These are phyloP conservation scores for Diogma glabrata DNA, from an alignment of 2,888 invertebrate genomes.

Conservation along the genomic window DNA sequence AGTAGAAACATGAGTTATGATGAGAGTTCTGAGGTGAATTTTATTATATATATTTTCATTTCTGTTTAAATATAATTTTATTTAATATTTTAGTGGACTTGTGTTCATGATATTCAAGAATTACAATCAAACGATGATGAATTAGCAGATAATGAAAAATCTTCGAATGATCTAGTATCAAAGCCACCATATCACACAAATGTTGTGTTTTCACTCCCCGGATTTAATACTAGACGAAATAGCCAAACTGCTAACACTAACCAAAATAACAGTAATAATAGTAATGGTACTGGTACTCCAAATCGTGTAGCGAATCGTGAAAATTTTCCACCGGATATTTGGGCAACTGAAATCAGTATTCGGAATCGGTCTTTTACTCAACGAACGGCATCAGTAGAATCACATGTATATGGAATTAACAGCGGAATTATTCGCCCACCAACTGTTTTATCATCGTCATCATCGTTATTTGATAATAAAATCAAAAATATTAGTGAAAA, in stretches of 20 bases:
- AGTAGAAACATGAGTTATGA: conserved; percentile 79
- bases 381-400: conserved; percentile 27
- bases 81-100: conserved; percentile 61
- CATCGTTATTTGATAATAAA: conserved; percentile 12
- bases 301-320: conserved; percentile 2
- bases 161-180: neutral
- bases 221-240: neutral
- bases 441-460: conserved; percentile 14
- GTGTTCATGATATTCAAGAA: conserved; percentile 85
- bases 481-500: conserved; percentile 38
- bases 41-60: neutral
- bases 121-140: conserved; percentile 36
- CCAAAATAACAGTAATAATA: conserved; percentile 7
- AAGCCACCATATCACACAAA: neutral
- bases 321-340: conserved; percentile 29
- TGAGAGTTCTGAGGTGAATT: conserved; percentile 67
- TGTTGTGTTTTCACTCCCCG: neutral
- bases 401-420: conserved; percentile 35
- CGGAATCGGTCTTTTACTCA: conserved; percentile 32
- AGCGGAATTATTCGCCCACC: conserved; percentile 25
- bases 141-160: conserved; percentile 24
- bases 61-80: neutral
- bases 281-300: conserved; percentile 15
- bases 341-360: conserved; percentile 36
- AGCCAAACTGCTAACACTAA: conserved; percentile 5